Conservation (phyloP, 1,140 invertebrate genomes). For the Heliconius nattereri region DNA sequence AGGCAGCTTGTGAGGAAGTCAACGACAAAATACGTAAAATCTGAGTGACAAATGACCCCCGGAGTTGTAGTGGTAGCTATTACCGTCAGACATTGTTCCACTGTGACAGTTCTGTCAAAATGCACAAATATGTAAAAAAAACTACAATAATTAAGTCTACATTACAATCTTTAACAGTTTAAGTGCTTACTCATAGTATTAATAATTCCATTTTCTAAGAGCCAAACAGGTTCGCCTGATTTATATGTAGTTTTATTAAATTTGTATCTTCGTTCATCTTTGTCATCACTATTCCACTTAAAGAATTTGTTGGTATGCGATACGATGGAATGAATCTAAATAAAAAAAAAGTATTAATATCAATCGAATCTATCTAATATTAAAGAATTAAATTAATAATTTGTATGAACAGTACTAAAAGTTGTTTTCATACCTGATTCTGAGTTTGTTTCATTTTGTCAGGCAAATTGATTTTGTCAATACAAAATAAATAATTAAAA, state of each 20-base stretch:
- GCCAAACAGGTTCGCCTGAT: constrained; percentile 57
- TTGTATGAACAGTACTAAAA: background rate
- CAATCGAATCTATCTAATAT: constrained; percentile 39
- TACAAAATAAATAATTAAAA: constrained; percentile 82
- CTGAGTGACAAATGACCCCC: no score
- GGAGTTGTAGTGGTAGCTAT: no score
- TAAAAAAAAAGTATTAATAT: constrained; percentile 30
- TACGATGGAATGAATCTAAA: constrained; percentile 48
- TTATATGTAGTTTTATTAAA: constrained; percentile 53
- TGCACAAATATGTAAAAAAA: no score
- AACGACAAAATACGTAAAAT: no score
- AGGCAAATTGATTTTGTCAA: constrained; percentile 82
- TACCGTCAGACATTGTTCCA: no score
- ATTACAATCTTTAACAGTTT: background rate
- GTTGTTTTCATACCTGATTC: constrained; percentile 15
- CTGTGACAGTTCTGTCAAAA: background rate
- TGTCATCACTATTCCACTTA: constrained; percentile 50
- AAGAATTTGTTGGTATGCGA: constrained; percentile 44
- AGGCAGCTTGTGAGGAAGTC: no score
- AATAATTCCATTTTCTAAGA: constrained; percentile 52
- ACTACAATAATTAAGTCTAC: no score
- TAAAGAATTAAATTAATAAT: constrained; percentile 23
- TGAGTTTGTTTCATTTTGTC: constrained; percentile 48
- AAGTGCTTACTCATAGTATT: constrained; percentile 49
- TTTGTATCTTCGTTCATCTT: constrained; percentile 22